Conservation (phyloP, 2,888 invertebrate genomes). For the Phalangium opilio region DNA sequence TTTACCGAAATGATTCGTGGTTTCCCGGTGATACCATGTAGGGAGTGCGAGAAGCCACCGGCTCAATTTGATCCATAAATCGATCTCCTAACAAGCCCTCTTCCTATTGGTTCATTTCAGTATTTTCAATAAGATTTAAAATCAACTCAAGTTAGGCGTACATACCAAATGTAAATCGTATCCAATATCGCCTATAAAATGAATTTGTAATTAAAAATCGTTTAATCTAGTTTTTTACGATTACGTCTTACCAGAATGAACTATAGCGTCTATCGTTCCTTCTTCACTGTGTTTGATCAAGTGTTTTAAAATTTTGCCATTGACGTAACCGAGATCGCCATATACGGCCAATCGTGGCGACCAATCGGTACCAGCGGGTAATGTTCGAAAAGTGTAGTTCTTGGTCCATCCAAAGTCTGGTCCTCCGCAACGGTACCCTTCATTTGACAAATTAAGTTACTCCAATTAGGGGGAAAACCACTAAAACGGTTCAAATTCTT, state of each 20-base stretch:
- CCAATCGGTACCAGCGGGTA: conserved; percentile 13
- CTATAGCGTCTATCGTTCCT: no score
- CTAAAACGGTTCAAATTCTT: conserved; percentile 3
- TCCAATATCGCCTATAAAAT: no score
- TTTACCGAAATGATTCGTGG: conserved; percentile 14
- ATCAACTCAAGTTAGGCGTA: no score
- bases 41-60: conserved; percentile 26
- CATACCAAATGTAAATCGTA: no score
- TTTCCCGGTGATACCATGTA: conserved; percentile 24
- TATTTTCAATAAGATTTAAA: no score
- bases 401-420: conserved; percentile 7
- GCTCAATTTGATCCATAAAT: conserved; percentile 25
- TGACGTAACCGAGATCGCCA: conserved; percentile 16
- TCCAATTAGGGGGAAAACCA: neutral
- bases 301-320: conserved; percentile 2
- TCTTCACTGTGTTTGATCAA: no score
- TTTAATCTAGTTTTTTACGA: no score
- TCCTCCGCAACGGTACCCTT: conserved; percentile 13
- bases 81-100: conserved; percentile 26
- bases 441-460: neutral
- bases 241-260: no score
- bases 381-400: conserved; percentile 11
- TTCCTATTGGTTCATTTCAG: conserved; percentile 10
- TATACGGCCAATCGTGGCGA: conserved; percentile 13
- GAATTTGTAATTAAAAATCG: no score